Evolutionary conservation across 2,797 vertebrate genomes (phyloP).

Genomic region (Apodemus agrarius): DNA sequence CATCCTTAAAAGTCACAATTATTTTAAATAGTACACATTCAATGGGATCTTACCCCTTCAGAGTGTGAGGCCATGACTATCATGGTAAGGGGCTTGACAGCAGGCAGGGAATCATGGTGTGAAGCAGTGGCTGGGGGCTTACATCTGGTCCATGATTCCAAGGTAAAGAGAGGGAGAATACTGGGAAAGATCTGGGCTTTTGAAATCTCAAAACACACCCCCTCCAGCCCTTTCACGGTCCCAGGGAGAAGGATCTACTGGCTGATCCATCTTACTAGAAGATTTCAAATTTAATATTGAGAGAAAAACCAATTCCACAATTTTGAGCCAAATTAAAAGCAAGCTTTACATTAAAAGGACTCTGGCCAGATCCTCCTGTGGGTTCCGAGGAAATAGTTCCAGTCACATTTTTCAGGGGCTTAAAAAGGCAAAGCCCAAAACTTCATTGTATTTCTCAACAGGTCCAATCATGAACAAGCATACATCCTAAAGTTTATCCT

Average conservation of each 20-base stretch:
- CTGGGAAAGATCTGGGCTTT: neutral
- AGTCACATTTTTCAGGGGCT: neutral
- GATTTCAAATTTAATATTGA: neutral
- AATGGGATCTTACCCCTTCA: neutral
- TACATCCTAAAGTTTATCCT: neutral
- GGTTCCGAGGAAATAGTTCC: neutral
- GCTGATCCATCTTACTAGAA: neutral
- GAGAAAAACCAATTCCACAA: neutral
- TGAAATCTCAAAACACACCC: neutral
- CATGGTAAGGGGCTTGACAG: neutral
- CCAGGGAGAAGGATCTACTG: neutral
- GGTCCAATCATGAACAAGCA: neutral
- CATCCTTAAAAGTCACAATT: neutral
- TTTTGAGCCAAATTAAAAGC: neutral
- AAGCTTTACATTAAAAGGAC: neutral
- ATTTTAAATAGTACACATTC: neutral
- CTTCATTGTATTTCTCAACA: neutral
- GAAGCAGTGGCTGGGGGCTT: neutral
- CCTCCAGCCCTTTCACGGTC: neutral
- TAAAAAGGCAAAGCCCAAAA: neutral
- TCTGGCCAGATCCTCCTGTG: neutral
- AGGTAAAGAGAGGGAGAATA: neutral
- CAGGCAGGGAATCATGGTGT: neutral
- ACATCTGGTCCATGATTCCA: neutral
- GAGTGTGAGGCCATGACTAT: neutral